Conservation (phyloP, 2,888 invertebrate species). For the Diogma glabrata region DNA sequence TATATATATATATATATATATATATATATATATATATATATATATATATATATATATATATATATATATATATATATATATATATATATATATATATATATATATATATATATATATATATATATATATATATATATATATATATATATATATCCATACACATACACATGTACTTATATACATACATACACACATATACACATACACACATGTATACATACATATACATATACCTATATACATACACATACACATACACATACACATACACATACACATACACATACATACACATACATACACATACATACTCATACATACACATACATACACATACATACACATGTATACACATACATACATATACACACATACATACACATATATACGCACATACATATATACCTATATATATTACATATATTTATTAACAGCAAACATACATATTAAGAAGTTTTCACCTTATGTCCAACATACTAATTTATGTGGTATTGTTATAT, state of each 20-base stretch:
- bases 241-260: neutral
- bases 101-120: neutral
- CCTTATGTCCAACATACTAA: too few relatives aligned
- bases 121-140: constrained; percentile 2
- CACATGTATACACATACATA: neutral
- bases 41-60: too few relatives aligned
- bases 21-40: too few relatives aligned
- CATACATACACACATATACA: neutral
- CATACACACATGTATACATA: neutral
- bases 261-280: neutral
- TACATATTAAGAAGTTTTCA: too few relatives aligned
- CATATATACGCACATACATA: neutral
- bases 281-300: neutral
- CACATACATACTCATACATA: neutral
- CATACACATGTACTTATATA: neutral
- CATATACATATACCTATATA: neutral
- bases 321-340: neutral
- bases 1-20: too few relatives aligned
- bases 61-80: too few relatives aligned
- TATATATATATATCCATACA: neutral
- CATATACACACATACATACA: neutral
- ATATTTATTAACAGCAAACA: neutral
- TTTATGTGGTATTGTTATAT: too few relatives aligned
- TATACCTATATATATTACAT: neutral
- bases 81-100: constrained; percentile 1